Evolutionary conservation across 1,140 invertebrate species (phyloP), one percentile per base, ranked within the genome.

Genomic region (Macrosteles quadrilineatus): DNA sequence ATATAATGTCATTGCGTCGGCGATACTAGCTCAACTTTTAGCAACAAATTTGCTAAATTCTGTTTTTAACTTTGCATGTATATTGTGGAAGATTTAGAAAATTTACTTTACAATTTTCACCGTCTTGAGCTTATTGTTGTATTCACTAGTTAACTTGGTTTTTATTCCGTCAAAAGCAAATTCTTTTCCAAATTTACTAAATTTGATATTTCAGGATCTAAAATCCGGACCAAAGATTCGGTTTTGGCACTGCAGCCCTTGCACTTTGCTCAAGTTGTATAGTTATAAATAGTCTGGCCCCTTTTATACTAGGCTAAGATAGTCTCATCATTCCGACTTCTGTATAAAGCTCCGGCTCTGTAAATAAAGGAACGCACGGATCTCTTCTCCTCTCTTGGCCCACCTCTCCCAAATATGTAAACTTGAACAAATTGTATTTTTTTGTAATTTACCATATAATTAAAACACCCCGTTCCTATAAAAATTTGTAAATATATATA

Each of bases 371-470:
- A 59, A 59, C 55, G 55, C 55, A 59, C 55, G 55, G 55, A 59
- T 59, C 55, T 59, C 55, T 50, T 17, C 21, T 30, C 55, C 55
- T 59, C 55, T 21, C 27, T 59, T 59, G 25, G 55, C 55, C 55
- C 55, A 59, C 55, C 55, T 59, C 55, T 50, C 21, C 17, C 47
- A 23, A 19, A 9, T 64, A 57, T 32, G 59, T 66, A 66, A 9
- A 40, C 32, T 27, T 43, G 36, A 43, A 66, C 63, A 66, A 66
- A 66, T 66, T 66, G 63, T 66, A 66, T 66, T 66, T 66, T 63
- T 66, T 40, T 66, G 63, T 66, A 66, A 66, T 66, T 66, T 66
- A 66, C n/a, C 32, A 45, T 66, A 43, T 66, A 43, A 43, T 66
- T 43, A 66, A 66, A 43, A 45, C 11, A 66, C 23, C 63, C 63